Base-by-base conservation (phyloP, 2,113 vertebrate species). In the Mesembrinibis cayennensis region DNA sequence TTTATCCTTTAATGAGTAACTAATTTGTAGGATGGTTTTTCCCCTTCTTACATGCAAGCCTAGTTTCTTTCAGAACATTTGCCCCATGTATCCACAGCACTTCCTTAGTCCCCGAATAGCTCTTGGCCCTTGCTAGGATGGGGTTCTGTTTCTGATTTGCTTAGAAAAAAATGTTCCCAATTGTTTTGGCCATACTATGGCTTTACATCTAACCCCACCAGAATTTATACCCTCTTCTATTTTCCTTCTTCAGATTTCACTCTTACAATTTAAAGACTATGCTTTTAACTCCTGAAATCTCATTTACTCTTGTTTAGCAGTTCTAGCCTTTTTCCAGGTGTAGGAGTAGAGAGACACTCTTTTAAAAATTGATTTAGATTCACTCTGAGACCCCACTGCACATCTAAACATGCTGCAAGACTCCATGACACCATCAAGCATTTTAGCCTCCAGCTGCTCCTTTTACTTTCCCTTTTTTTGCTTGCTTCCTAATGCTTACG, bases 71-170 rank as follows among this genome's bases (percentile, higher is more conserved):
- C 32, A 69, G 47, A 88, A 72, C 17, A 69, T 69, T 61, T 65
- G 18, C 14, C 27, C n/a, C 19, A 15, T 22, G 15, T 71, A 59
- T 27, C 23, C 62, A 72, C 16, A 76, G 16, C 1, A 1, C 5
- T 73, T 15, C 19, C 30, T 49, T 25, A 72, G 53, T 45, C 72
- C 13, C 6, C 0, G 0, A 20, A 55, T 22, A 79, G n/a, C 29
- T 88, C 66, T 34, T 44, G 40, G 23, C 21, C 40, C 40, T 66
- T 87, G 77, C 47, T 71, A 9, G 62, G 34, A 17, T 16, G 52
- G 4, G 11, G 45, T 36, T 86, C 11, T 25, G 9, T 49, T 95
- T 76, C 56, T 42, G 29, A 53, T 65, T 67, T 77, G n/a, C 40
- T 65, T 55, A 62, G 27, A 16, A 34, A 67, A n/a, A 45, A 78